Conservation (phyloP, 2,797 vertebrate species). For the Sebastes steindachneri region DNA sequence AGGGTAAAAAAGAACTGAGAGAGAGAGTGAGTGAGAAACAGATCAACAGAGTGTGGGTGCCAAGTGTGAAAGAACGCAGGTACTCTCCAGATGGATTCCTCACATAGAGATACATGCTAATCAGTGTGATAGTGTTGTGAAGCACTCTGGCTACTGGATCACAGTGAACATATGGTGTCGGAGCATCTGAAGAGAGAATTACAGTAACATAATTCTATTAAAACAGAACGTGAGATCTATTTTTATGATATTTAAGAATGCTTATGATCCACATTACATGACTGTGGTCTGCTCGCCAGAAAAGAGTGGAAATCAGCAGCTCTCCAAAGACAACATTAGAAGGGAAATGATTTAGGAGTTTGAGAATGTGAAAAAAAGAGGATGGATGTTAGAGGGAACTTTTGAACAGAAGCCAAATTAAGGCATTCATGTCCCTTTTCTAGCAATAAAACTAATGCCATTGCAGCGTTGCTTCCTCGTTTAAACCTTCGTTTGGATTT, state of each 20-base stretch:
- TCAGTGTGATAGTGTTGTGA: slow-evolving; percentile 35
- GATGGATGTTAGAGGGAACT: not conserved
- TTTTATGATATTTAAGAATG: slow-evolving; percentile 10
- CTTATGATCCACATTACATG: slow-evolving; percentile 8
- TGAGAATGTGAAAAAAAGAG: not conserved
- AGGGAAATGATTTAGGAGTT: slow-evolving; percentile 19
- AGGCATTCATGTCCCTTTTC: not conserved
- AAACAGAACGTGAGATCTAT: slow-evolving; percentile 4
- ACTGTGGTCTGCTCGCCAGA: not conserved
- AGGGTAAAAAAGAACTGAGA: not conserved
- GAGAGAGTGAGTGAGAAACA: slow-evolving; percentile 18
- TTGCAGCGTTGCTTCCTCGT: not conserved
- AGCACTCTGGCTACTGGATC: slow-evolving; percentile 19
- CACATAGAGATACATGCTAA: slow-evolving; percentile 38
- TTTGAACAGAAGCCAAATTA: not conserved
- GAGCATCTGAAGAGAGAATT: slow-evolving; percentile 10
- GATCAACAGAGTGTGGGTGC: slow-evolving; percentile 33
- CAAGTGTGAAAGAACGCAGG: slow-evolving; percentile 46
- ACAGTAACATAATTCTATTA: slow-evolving; percentile 3
- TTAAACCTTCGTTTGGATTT: not conserved
- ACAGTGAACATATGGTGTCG: slow-evolving; percentile 45
- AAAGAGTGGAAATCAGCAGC: not conserved
- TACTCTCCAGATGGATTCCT: slow-evolving; percentile 39
- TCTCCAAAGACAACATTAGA: slow-evolving; percentile 37
- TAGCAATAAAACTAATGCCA: not conserved